Evolutionary conservation across 2,113 vertebrate species (phyloP), one percentile per base, ranked within the genome.

Genomic region (Donacobius atricapilla): DNA sequence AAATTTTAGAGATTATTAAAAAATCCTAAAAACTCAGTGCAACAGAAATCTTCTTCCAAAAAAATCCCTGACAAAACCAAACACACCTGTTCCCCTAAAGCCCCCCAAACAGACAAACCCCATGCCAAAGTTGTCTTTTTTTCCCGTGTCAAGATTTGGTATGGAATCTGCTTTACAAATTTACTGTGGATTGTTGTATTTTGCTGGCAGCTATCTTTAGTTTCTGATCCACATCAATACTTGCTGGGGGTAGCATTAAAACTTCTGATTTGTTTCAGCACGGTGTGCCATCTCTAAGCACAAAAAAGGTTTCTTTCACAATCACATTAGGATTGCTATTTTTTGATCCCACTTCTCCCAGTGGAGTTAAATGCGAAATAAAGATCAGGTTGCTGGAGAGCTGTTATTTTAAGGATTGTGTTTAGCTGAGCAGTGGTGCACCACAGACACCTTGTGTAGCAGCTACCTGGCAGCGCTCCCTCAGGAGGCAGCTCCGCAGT

Each of bases 391-490:
- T 28, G 48, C 48, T 33, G 40, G 79, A 35, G 40, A 51, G 58
- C 14, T 84, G 82, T 18, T 86, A 2, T 58, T 83, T 72, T 28
- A 56, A 56, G 61, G 76, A 11, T 3, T 47, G 86, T 28, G 0
- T 88, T 82, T 78, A 57, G n/a, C n/a, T n/a, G n/a, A n/a, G 48
- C 58, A n/a, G 50, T n/a, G 30, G 30, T 5, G 44, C 64, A 8
- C 40, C 51, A 3, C 51, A 58, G 70, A 45, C 44, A 28, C 68
- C 47, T 12, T 5, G 64, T 21, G 84, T 2, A 11, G 13, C 14
- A 21, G 69, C 50, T 35, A 0, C 13, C 45, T 45, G 24, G 7
- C 53, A 5, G 50, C 0, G 39, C 28, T 13, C 0, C 50, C 51
- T 11, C 20, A 0, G 90, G 9, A 19, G 64, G 54, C 73, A 8